phyloP scores from a whole-genome alignment of 2,113 vertebrate species.

The Spea multiplicata region DNA sequence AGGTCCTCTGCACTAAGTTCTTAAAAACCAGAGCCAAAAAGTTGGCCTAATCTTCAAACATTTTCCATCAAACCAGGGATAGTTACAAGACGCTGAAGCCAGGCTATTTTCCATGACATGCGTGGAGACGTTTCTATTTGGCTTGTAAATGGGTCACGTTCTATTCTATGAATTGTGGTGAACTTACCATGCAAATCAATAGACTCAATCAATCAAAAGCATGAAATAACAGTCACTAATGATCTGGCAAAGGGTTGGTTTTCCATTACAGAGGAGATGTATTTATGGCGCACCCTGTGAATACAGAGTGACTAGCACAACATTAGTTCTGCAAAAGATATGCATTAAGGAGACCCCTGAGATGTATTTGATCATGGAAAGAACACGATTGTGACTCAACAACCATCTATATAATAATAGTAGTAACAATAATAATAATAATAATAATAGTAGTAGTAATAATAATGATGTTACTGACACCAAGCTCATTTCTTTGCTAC shows the following conservation, averaged over 20 bases:
- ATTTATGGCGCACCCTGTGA: neutral
- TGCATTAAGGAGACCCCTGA: neutral
- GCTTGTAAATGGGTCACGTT: slow-evolving; percentile 5
- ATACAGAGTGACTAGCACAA: neutral
- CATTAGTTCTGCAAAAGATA: neutral
- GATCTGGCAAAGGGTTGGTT: neutral
- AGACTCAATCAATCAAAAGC: slow-evolving; percentile 3
- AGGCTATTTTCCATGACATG: neutral
- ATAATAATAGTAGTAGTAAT: too few species aligned
- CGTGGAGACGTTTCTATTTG: too few species aligned
- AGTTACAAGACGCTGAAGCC: neutral
- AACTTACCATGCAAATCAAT: slow-evolving; percentile 22
- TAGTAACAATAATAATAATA: too few species aligned
- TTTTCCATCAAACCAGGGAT: slow-evolving; percentile 5
- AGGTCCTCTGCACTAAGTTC: neutral
- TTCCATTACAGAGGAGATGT: slow-evolving; percentile 5
- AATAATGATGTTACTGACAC: too few species aligned
- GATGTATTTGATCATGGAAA: neutral
- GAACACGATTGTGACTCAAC: neutral
- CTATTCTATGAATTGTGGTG: neutral
- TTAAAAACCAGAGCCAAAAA: neutral
- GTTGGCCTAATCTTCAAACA: slow-evolving; percentile 17
- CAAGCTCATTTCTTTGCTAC: too few species aligned
- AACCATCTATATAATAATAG: neutral
- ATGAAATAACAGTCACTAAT: slow-evolving; percentile 11